Evolutionary conservation across 2,888 invertebrate genomes (phyloP).

Genomic region (Lymantria dispar): DNA sequence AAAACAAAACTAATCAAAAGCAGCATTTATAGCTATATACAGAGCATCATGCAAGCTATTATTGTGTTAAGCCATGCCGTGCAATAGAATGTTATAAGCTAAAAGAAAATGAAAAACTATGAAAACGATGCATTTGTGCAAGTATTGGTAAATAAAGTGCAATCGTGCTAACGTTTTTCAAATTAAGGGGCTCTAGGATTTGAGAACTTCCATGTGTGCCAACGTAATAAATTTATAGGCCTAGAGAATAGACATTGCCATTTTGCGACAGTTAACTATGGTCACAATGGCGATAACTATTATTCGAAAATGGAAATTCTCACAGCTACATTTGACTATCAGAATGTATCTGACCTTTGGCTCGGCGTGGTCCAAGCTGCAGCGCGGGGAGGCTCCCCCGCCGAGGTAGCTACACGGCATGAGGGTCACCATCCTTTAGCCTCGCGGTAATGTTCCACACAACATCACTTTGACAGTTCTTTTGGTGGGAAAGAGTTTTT

Average conservation of each 20-base stretch:
- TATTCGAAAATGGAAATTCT: constrained; percentile 32
- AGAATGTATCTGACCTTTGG: constrained; percentile 69
- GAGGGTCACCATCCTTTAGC: constrained; percentile 84
- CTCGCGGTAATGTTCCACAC: constrained; percentile 51
- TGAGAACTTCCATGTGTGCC: constrained; percentile 28
- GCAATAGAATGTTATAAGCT: constrained; percentile 18
- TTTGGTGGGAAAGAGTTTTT: constrained; percentile 61
- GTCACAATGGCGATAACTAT: constrained; percentile 21
- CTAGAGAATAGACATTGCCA: constrained; percentile 12
- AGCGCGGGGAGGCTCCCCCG: constrained; percentile 80
- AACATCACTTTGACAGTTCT: constrained; percentile 72
- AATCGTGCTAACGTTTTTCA: constrained; percentile 18
- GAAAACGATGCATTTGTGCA: constrained; percentile 15
- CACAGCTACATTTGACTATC: constrained; percentile 38
- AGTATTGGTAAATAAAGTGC: constrained; percentile 21
- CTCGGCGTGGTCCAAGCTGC: constrained; percentile 76
- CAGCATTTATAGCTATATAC: background rate
- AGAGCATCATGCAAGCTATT: constrained; percentile 26
- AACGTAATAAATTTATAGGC: constrained; percentile 3
- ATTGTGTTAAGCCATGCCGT: constrained; percentile 21
- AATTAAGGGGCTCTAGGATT: constrained; percentile 21
- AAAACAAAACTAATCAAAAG: background rate
- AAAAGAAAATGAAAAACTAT: constrained; percentile 3
- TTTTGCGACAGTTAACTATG: background rate
- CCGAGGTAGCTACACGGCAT: constrained; percentile 86